Evolutionary conservation across 2,797 vertebrate genomes (phyloP).

Genomic region (Kryptopterus vitreolus): DNA sequence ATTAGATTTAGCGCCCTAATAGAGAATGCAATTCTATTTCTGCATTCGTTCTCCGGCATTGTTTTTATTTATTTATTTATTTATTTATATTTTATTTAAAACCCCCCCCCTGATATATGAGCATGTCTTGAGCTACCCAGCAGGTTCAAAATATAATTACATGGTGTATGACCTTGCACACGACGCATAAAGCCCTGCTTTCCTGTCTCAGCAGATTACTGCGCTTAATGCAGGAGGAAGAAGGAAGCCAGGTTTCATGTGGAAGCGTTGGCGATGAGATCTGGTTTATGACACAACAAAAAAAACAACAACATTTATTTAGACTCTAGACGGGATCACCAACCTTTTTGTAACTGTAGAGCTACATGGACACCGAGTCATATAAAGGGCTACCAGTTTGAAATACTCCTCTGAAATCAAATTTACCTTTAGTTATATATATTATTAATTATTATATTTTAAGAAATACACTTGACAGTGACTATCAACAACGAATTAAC

Average conservation of each 20-base stretch:
- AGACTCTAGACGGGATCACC: too few relatives aligned
- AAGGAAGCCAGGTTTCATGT: conserved; percentile 39
- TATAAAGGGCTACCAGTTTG: too few relatives aligned
- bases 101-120: conserved; percentile 28
- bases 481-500: too few relatives aligned
- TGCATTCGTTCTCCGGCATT: conserved; percentile 12
- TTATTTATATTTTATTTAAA: too few relatives aligned
- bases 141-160: conserved; percentile 55
- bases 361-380: too few relatives aligned
- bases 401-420: too few relatives aligned
- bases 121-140: conserved; percentile 31
- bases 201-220: conserved; percentile 49
- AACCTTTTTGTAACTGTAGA: too few relatives aligned
- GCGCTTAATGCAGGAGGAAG: conserved; percentile 20
- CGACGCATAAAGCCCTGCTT: conserved; percentile 46
- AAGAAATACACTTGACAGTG: too few relatives aligned
- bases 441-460: too few relatives aligned
- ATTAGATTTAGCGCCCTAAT: conserved; percentile 25
- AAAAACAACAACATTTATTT: conserved; percentile 1
- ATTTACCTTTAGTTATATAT: too few relatives aligned
- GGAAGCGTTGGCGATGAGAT: conserved; percentile 9
- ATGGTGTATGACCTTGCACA: conserved; percentile 54
- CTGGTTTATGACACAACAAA: too few relatives aligned
- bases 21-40: conserved; percentile 25
- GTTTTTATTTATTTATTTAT: conserved; percentile 3